A percentile compares a stretch with the other conserved stretches of the same genome.
Conservation (phyloP, 2,113 vertebrate species). For the Elachura formosa region DNA sequence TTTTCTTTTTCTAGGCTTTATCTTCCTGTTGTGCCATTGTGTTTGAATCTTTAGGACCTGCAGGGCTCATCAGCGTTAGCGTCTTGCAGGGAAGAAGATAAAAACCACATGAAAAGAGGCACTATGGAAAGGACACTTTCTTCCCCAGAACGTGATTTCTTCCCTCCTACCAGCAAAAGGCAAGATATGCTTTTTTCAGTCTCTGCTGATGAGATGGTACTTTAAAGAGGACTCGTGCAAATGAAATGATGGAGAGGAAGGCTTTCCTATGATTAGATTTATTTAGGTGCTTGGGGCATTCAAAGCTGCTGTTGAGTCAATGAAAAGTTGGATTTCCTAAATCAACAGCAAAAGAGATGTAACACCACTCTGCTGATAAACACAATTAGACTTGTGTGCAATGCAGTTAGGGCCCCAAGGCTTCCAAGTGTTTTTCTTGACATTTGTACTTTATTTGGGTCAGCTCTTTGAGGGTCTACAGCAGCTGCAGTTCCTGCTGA, state of each 20-base stretch:
- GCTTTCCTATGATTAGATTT: constrained; percentile 28
- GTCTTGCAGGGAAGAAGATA: constrained; percentile 32
- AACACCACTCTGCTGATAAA: constrained; percentile 11
- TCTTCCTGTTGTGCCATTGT: constrained; percentile 9
- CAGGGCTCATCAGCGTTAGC: not conserved
- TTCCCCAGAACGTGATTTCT: not conserved
- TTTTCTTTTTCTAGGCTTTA: not conserved
- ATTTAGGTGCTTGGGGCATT: constrained; percentile 15
- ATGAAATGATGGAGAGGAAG: not conserved
- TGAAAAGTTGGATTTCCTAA: constrained; percentile 14
- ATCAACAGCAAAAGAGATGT: not conserved
- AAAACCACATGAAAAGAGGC: not conserved
- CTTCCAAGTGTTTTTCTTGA: not conserved
- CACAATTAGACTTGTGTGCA: not conserved
- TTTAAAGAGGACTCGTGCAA: not conserved
- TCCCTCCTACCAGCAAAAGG: not conserved
- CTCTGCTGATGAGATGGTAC: not conserved
- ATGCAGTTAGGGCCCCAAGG: not conserved
- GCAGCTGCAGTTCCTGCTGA: not conserved
- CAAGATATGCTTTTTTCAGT: not conserved
- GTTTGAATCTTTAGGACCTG: not conserved
- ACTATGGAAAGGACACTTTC: not conserved
- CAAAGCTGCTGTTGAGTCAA: constrained; percentile 2
- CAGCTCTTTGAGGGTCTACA: not conserved
- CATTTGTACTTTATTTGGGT: constrained; percentile 8